Evolutionary conservation across 30 jellyfish, hydroid and myxozoan genomes (phyloP).

Genomic region (Turritopsis rubra): DNA sequence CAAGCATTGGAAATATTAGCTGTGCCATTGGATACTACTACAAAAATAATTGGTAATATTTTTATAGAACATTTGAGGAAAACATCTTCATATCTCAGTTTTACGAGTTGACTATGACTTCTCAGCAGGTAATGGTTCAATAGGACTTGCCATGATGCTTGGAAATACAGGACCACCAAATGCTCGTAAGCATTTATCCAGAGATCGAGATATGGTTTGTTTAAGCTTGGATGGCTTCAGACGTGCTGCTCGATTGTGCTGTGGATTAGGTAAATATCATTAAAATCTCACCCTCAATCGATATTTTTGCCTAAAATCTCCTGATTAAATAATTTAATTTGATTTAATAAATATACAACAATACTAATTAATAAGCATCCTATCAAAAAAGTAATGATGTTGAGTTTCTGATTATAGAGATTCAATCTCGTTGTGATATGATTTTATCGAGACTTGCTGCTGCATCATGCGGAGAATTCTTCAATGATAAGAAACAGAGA

Average conservation of each 20-base stretch:
- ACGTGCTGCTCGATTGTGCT: constrained; percentile 95
- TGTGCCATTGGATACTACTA: constrained; percentile 77
- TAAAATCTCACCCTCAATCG: background rate
- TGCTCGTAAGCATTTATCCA: constrained; percentile 16
- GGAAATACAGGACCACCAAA: constrained; percentile 34
- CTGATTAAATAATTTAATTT: background rate
- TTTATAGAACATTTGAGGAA: background rate
- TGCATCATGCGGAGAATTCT: constrained; percentile 82
- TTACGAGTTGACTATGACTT: too few relatives aligned
- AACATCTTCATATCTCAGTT: too few relatives aligned
- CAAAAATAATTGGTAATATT: constrained; percentile 55
- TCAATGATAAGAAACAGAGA: constrained; percentile 57
- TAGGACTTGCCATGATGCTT: constrained; percentile 90
- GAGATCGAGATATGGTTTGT: constrained; percentile 90
- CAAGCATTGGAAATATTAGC: constrained; percentile 75
- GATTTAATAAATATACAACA: too few relatives aligned
- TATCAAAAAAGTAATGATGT: background rate
- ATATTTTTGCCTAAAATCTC: too few relatives aligned
- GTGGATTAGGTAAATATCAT: constrained; percentile 59
- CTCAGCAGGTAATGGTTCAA: constrained; percentile 86
- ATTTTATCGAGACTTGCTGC: constrained; percentile 84
- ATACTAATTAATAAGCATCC: too few relatives aligned
- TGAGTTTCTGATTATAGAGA: constrained; percentile 31
- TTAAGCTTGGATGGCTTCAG: constrained; percentile 91
- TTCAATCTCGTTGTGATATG: constrained; percentile 91